A percentile compares a stretch with the other conserved stretches of the same genome.
Evolutionary conservation across 2,797 vertebrate genomes (phyloP).

Genomic region (Hydrolagus colliei): DNA sequence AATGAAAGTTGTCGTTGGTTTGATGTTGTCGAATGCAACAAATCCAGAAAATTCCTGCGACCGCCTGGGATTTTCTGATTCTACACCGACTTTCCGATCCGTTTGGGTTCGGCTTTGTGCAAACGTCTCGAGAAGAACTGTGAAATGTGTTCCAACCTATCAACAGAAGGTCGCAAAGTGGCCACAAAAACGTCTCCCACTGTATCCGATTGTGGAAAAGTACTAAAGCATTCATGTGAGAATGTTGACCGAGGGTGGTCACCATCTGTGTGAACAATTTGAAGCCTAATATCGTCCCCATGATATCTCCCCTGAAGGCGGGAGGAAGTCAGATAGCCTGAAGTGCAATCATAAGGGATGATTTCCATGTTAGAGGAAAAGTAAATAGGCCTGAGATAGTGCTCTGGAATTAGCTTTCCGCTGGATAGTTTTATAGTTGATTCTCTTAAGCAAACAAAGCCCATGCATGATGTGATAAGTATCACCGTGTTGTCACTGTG

Average conservation of each 20-base stretch:
- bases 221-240: slow-evolving; percentile 44
- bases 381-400: slow-evolving; percentile 34
- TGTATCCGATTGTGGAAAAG: slow-evolving; percentile 35
- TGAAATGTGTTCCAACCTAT: not conserved
- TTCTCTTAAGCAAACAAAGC: slow-evolving; percentile 47
- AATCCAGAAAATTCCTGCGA: no score
- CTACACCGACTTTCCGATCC: no score
- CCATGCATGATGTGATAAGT: slow-evolving; percentile 16
- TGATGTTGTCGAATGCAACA: no score
- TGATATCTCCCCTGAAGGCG: slow-evolving; percentile 34
- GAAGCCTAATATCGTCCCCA: slow-evolving; percentile 33
- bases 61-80: no score
- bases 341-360: slow-evolving; percentile 31
- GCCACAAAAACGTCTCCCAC: not conserved
- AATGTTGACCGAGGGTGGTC: slow-evolving; percentile 37
- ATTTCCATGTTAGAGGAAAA: slow-evolving; percentile 41
- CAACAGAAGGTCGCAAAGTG: not conserved
- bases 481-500: not conserved
- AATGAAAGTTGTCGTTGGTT: no score
- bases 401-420: slow-evolving; percentile 21
- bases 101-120: not conserved
- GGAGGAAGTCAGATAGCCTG: slow-evolving; percentile 30
- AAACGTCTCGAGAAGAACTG: not conserved
- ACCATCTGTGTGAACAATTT: slow-evolving; percentile 55
- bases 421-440: slow-evolving; percentile 41